Evolutionary conservation across 2,888 invertebrate genomes (phyloP), one percentile per base, ranked within the genome.

Genomic region (Polydrusus pterygomalis): DNA sequence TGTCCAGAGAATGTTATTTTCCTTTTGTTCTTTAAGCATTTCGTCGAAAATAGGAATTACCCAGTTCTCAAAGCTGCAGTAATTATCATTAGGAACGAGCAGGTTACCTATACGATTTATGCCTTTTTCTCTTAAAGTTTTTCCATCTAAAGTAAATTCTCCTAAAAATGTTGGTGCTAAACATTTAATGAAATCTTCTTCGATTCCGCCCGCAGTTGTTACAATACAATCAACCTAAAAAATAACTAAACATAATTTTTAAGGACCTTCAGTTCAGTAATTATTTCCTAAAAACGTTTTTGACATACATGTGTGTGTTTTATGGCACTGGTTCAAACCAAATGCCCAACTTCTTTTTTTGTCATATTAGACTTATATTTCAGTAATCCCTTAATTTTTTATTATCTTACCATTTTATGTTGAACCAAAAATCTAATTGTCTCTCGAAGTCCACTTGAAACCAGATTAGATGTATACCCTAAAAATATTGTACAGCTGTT

Each of bases 101-200:
- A 99, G 90, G 88, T 99, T 99, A 45, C 97, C 96, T 79, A 90
- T 91, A 49, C 90, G 86, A 87, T 98, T 98, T 68, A 98, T 93
- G 17, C 97, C 99, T 68, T 93, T 92, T 13, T 95, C 93, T 68
- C 98, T 90, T 17, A 98, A 89, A 62, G 89, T 88, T 87, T 92
- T 92, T 0, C 98, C 98, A 80, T 92, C 91, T 69, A 98, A 89
- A 84, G 93, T 89, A 85, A 98, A 99, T 83, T 97, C 96, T 0
- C 99, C 99, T 65, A 99, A 86, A 83, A 92, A 98, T 0, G 98
- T 99, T 0, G 97, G 96, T 1, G 96, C 97, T 70, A 99, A 89
- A 86, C 99, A 99, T 89, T 99, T 99, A 54, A 99, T 99, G 58
- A 99, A 92, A 89, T 99, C 99, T 88, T 99, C 99, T 87, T 99